These are phyloP conservation scores for Eristalinus aeneus DNA, from an alignment of 2,888 invertebrate species.

Conservation along the genomic window DNA sequence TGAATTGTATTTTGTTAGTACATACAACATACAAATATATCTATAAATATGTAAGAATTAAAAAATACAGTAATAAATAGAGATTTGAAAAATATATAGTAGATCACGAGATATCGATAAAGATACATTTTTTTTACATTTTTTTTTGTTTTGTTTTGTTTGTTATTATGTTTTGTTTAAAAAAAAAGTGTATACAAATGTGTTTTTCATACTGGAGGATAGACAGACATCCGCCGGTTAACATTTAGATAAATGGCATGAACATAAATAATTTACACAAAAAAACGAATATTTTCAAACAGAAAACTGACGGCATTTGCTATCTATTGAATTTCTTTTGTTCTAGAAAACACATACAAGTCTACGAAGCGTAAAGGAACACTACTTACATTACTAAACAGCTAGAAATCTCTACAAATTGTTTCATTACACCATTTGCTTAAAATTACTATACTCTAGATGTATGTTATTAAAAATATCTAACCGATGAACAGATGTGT, in stretches of 20 bases:
- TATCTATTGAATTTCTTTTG: constrained; percentile 51
- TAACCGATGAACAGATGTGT: constrained; percentile 38
- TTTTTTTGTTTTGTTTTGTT: constrained; percentile 16
- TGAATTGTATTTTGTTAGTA: constrained; percentile 61
- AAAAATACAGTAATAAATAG: constrained; percentile 64
- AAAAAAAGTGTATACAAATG: constrained; percentile 32
- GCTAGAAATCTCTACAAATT: constrained; percentile 36
- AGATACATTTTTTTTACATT: constrained; percentile 19
- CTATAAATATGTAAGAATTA: constrained; percentile 13
- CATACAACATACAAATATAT: constrained; percentile 28
- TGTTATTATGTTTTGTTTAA: constrained; percentile 10
- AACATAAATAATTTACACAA: constrained; percentile 41
- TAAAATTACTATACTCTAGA: constrained; percentile 36
- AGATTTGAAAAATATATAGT: constrained; percentile 60
- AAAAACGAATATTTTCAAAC: background rate
- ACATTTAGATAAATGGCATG: constrained; percentile 69
- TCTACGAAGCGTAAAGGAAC: constrained; percentile 72
- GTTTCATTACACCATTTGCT: constrained; percentile 15
- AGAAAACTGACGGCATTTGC: constrained; percentile 47
- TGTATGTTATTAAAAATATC: constrained; percentile 24
- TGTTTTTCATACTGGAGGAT: constrained; percentile 60
- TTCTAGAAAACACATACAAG: constrained; percentile 64
- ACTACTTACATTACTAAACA: constrained; percentile 63
- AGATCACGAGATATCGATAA: constrained; percentile 65
- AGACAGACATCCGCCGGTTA: constrained; percentile 53